A percentile compares a stretch with the other conserved stretches of the same genome.
Conservation (phyloP, 2,797 vertebrate species). For the Megalops cyprinoides region DNA sequence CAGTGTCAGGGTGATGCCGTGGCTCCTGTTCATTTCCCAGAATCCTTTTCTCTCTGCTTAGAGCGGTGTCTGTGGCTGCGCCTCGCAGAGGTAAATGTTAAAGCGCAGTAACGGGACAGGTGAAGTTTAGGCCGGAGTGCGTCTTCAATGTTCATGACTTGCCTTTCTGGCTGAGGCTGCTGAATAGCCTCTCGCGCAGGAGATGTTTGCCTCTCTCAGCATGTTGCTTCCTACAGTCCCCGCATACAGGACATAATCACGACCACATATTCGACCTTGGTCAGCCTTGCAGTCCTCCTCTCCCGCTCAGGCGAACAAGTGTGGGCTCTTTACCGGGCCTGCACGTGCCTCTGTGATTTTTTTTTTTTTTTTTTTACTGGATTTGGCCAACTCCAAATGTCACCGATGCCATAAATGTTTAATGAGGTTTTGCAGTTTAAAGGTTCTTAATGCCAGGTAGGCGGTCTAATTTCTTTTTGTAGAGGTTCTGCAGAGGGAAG, state of each 20-base stretch:
- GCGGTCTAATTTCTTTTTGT: background rate
- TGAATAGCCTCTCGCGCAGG: conserved; percentile 17
- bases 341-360: background rate
- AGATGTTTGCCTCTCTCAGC: conserved; percentile 49
- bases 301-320: background rate
- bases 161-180: conserved; percentile 28
- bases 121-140: conserved; percentile 15
- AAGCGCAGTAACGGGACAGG: background rate
- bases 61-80: background rate
- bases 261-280: conserved; percentile 38
- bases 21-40: too few species aligned
- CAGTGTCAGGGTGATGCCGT: too few species aligned
- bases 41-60: too few species aligned
- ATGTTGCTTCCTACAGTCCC: conserved; percentile 33
- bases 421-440: conserved; percentile 10
- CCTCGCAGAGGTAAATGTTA: background rate
- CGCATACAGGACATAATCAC: conserved; percentile 34
- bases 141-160: conserved; percentile 40
- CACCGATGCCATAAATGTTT: conserved; percentile 34
- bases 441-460: background rate
- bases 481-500: background rate
- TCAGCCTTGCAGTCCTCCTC: background rate
- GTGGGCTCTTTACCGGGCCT: background rate
- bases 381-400: conserved; percentile 36
- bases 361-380: background rate